Evolutionary conservation across 2,888 invertebrate species (phyloP).

Genomic region (Sphaeridia pumilis): DNA sequence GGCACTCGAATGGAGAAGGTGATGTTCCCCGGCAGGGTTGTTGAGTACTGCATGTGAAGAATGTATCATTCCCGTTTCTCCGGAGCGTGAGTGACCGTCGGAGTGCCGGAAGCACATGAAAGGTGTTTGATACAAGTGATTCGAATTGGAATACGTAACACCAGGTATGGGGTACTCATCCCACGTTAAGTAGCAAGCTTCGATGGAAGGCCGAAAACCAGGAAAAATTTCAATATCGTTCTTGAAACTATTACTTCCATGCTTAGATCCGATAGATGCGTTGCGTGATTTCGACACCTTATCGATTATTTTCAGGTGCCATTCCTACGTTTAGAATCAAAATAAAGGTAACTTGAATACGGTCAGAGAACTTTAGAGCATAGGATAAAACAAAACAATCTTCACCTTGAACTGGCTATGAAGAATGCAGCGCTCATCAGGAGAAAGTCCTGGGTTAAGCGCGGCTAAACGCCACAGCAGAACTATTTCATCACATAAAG

Average conservation of each 20-base stretch:
- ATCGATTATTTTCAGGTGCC: conserved; percentile 89
- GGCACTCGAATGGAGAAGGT: conserved; percentile 34
- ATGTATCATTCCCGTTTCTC: conserved; percentile 36
- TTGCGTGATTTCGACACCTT: conserved; percentile 52
- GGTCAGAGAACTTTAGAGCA: no score
- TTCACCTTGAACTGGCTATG: conserved; percentile 64
- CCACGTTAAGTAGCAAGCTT: conserved; percentile 93
- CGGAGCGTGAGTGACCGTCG: conserved; percentile 34
- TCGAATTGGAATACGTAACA: conserved; percentile 75
- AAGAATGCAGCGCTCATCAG: conserved; percentile 77
- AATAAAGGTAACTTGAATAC: no score
- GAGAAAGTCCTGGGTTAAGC: conserved; percentile 84
- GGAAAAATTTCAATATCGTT: conserved; percentile 82
- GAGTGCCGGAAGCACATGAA: conserved; percentile 62
- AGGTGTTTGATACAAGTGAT: conserved; percentile 77
- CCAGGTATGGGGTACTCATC: conserved; percentile 86
- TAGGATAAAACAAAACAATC: no score
- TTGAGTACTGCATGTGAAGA: conserved; percentile 35
- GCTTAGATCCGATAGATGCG: conserved; percentile 35
- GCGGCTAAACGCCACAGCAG: conserved; percentile 91
- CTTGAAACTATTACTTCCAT: conserved; percentile 37
- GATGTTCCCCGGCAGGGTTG: conserved; percentile 35
- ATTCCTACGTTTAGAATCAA: conserved; percentile 48
- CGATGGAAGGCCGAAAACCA: conserved; percentile 94
- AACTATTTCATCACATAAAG: conserved; percentile 95